Evolutionary conservation across 1,140 invertebrate species (phyloP), one percentile per base, ranked within the genome.

Genomic region (Melipona quadrifasciata): DNA sequence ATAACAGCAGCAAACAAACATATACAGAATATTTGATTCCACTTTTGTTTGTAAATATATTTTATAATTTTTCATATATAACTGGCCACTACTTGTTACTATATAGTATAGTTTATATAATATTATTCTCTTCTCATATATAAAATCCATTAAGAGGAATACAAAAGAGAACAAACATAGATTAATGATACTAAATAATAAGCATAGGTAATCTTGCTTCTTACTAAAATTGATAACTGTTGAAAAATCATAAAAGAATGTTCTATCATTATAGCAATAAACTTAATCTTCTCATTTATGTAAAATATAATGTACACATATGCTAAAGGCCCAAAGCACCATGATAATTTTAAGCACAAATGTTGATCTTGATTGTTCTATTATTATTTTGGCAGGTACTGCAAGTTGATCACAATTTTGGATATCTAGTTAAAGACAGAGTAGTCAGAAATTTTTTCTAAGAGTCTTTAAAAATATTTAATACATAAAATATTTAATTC

Each of bases 351-450:
- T 65, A 84, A 61, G 79, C 55, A 80, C 16, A 89, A 80, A 55
- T 80, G 83, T 84, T 71, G 80, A 86, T 84, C 74, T 71, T 77
- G 84, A 90, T 90, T 82, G 86, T 90, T 90, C 55, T 58, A 67
- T 86, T 65, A 86, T 86, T 84, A 88, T 84, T 81, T 68, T 80
- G 87, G 82, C 87, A 89, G 89, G 89, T 90, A 90, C 89, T 78
- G 74, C 85, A 53, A 88, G 74, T 90, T 58, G 76, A 88, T 90
- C 86, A 90, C 89, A 90, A 86, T 82, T 90, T 70, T 85, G 76
- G 79, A 61, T 78, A 87, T 79, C 86, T 24, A 61, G 74, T 85
- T 87, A 73, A 84, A 82, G 89, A 79, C 84, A 86, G 89, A 71
- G n/a, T 73, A 65, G 81, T 82, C 64, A 78, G 70, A 85, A 78